Conservation (phyloP, 2,888 invertebrate genomes). For the Ashinkailepas kermadecensis region DNA sequence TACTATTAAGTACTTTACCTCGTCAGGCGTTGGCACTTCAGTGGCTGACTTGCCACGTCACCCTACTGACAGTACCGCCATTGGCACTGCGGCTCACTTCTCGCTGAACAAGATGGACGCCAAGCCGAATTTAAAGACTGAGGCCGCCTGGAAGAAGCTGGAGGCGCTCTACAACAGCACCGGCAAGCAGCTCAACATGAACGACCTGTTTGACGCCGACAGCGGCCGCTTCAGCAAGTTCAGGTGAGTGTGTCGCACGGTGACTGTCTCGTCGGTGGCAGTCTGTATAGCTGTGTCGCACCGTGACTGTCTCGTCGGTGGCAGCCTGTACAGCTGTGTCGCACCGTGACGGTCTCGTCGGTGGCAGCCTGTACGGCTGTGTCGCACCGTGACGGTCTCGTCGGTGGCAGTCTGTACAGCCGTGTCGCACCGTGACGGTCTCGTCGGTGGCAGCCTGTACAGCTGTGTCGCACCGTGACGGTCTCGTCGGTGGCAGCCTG, state of each 20-base stretch:
- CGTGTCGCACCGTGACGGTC: too few relatives aligned
- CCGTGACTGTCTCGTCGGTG: background rate
- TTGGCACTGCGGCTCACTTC: too few relatives aligned
- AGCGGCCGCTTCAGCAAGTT: conserved; percentile 75
- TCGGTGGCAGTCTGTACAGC: background rate
- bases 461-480: too few relatives aligned
- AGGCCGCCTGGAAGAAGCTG: conserved; percentile 65
- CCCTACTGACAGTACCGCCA: too few relatives aligned
- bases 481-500: too few relatives aligned
- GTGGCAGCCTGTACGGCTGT: background rate
- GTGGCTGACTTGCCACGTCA: too few relatives aligned
- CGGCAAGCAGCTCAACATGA: conserved; percentile 68
- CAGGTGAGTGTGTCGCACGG: conserved; percentile 54
- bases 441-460: too few relatives aligned
- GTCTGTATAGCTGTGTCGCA: background rate
- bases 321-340: background rate
- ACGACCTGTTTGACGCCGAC: conserved; percentile 72
- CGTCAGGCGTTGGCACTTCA: too few relatives aligned
- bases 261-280: background rate
- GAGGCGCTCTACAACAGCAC: conserved; percentile 63
- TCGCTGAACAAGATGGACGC: conserved; percentile 33
- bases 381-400: background rate
- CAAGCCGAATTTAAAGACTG: conserved; percentile 47
- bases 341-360: too few relatives aligned
- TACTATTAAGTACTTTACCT: too few relatives aligned